phyloP scores from a whole-genome alignment of 1,140 invertebrate genomes.

The Drosophila sechellia region DNA sequence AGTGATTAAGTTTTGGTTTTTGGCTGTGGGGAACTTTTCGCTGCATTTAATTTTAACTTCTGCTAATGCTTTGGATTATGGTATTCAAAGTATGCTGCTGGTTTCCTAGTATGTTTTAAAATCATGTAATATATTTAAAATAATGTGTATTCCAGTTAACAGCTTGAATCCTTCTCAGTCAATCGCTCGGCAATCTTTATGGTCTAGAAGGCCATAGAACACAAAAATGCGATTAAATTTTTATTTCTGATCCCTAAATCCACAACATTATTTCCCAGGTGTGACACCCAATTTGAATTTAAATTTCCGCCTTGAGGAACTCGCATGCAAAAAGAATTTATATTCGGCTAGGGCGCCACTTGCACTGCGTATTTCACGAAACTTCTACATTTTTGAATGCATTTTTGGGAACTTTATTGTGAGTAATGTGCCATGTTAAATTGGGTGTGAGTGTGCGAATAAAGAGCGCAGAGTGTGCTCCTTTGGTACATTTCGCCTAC shows the following conservation, averaged over 20 bases:
- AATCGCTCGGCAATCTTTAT: no score
- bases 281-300: slow-evolving; percentile 45
- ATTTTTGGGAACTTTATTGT: slow-evolving; percentile 42
- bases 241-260: slow-evolving; percentile 13
- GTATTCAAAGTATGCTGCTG: not conserved
- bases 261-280: slow-evolving; percentile 27
- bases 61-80: not conserved
- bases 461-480: slow-evolving; percentile 41
- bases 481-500: slow-evolving; percentile 31
- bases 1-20: slow-evolving; percentile 30
- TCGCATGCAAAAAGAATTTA: slow-evolving; percentile 29
- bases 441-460: slow-evolving; percentile 56
- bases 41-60: not conserved
- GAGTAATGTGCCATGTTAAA: slow-evolving; percentile 67
- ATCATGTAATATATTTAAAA: no score
- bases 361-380: slow-evolving; percentile 24
- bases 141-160: no score
- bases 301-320: slow-evolving; percentile 23
- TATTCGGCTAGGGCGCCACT: slow-evolving; percentile 9
- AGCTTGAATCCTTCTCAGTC: not conserved
- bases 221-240: not conserved
- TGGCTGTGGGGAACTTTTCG: not conserved
- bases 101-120: no score
- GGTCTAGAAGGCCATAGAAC: not conserved
- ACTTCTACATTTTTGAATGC: slow-evolving; percentile 43